Evolutionary conservation across 2,113 vertebrate species (phyloP).

Genomic region (Chloroceryle aenea): DNA sequence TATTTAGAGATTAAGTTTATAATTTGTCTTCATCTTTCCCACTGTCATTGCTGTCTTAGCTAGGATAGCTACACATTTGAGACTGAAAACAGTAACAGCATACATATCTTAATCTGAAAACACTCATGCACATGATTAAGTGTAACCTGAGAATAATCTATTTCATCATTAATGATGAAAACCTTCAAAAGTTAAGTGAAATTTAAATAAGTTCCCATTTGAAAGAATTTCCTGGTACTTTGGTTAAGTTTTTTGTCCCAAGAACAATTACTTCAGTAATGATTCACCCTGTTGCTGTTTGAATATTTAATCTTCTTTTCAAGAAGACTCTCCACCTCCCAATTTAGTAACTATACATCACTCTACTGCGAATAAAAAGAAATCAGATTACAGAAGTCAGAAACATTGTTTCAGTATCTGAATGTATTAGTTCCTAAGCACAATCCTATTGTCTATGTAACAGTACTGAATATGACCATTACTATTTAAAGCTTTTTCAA

Average conservation of each 20-base stretch:
- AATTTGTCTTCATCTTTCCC: not conserved
- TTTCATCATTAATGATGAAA: not conserved
- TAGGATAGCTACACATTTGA: not conserved
- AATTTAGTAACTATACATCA: not conserved
- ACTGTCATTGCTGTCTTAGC: not conserved
- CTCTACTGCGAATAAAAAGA: not conserved
- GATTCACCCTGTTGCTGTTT: not conserved
- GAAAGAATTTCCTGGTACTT: not conserved
- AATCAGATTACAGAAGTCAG: not conserved
- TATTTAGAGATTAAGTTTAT: not conserved
- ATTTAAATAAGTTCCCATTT: not conserved
- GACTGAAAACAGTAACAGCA: not conserved
- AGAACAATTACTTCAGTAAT: not conserved
- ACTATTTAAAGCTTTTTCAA: not conserved
- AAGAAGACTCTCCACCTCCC: not conserved
- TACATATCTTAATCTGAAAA: not conserved
- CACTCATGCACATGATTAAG: not conserved
- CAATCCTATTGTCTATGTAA: not conserved
- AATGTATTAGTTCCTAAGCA: not conserved
- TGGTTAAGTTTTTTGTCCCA: not conserved
- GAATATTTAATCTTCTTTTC: not conserved
- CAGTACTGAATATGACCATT: not conserved
- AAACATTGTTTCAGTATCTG: not conserved
- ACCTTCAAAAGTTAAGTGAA: not conserved
- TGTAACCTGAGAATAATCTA: not conserved